A percentile compares a stretch with the other conserved stretches of the same genome.
phyloP scores from a whole-genome alignment of 92 coral and sea anemone genomes.

The Desmophyllum pertusum region DNA sequence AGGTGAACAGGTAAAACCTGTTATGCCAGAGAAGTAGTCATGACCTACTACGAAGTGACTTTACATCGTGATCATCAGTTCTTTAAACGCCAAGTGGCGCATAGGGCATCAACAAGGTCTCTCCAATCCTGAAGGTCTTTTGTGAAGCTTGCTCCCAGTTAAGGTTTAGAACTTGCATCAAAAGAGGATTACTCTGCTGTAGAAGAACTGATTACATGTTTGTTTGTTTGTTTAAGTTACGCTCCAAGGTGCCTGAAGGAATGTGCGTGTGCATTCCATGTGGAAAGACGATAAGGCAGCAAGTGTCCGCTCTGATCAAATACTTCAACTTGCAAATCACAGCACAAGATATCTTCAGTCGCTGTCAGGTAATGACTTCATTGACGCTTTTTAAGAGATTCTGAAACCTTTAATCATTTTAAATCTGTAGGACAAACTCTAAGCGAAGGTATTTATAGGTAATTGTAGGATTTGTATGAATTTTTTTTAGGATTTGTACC shows the following conservation, averaged over 20 bases:
- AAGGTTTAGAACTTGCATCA: too few relatives aligned
- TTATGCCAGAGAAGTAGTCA: too few relatives aligned
- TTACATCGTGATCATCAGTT: too few relatives aligned
- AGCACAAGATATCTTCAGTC: conserved; percentile 85
- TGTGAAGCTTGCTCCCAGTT: too few relatives aligned
- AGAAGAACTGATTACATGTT: background rate
- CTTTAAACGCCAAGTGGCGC: too few relatives aligned
- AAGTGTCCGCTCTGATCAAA: conserved; percentile 80
- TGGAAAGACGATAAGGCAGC: conserved; percentile 70
- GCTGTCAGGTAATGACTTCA: conserved; percentile 81
- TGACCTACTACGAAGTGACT: too few relatives aligned
- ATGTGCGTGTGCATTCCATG: conserved; percentile 91
- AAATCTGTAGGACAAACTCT: background rate
- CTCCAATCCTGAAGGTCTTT: too few relatives aligned
- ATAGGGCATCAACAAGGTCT: too few relatives aligned
- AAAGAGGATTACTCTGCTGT: background rate
- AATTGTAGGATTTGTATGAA: background rate
- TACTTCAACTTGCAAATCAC: conserved; percentile 89
- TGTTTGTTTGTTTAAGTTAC: conserved; percentile 55
- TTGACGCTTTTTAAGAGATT: background rate
- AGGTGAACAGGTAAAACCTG: too few relatives aligned
- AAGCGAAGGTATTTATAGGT: background rate
- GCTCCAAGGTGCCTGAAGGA: conserved; percentile 86
- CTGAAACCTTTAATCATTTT: background rate
- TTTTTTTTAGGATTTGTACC: background rate